Evolutionary conservation across 2,797 vertebrate species (phyloP), one percentile per base, ranked within the genome.

Genomic region (Hafferia zeledoni): DNA sequence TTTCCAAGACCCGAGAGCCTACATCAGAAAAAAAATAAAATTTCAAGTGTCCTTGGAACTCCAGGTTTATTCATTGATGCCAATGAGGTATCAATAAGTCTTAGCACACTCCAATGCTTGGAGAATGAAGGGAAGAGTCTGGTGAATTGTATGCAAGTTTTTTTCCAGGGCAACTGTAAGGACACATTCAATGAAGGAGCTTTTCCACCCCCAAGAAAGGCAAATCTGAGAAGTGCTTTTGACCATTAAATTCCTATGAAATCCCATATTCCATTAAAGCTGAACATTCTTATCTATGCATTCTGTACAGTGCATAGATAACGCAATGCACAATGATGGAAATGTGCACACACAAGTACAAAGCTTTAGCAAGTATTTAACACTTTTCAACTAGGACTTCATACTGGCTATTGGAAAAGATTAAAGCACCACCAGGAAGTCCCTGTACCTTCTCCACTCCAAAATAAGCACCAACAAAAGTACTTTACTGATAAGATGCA

Each of bases 391-490:
- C 49, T 13, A 61, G 16, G 39, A 33, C 25, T 74, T 46, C 35
- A 47, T 33, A 50, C 14, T 44, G 55, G 13, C 14, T 57, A 18
- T n/a, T 49, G 65, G 75, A 83, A 76, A 93, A 89, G 5, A 75
- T 53, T 35, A 90, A 92, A 85, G 52, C 33, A 76, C 31, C 13
- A 35, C 16, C 23, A 79, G 86, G 80, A 95, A 90, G 20, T 30
- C 30, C 11, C 68, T 90, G 55, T 82, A 89, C 87, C 31, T 94
- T 82, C 31, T 72, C 57, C n/a, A 25, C 33, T 91, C 74, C 76
- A 72, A 85, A 93, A 83, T 64, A 56, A 39, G 37, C 64, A 82
- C 15, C 80, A 60, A 10, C 24, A 76, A 59, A 28, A 65, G 8
- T 50, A 87, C 89, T 63, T 83, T 74, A 55, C 56, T 43, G 56